phyloP scores from a whole-genome alignment of 2,888 invertebrate species.

The Diloba caeruleocephala region DNA sequence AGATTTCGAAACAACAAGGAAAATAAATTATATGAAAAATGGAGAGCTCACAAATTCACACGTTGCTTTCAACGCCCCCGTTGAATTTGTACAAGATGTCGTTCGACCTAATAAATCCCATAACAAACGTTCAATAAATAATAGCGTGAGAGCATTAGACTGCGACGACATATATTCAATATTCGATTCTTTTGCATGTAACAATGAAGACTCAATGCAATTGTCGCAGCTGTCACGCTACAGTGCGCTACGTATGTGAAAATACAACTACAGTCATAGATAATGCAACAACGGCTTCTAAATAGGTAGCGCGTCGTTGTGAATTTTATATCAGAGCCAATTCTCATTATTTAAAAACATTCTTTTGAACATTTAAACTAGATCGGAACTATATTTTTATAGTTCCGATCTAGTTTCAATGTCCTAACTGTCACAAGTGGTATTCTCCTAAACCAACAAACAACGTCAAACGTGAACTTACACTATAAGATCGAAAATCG shows the following conservation, averaged over 20 bases:
- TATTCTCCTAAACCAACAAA: too few species aligned
- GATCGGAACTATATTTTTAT: too few species aligned
- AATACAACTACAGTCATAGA: conserved; percentile 39
- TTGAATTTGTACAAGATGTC: conserved; percentile 52
- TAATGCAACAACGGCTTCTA: conserved; percentile 28
- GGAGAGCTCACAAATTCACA: conserved; percentile 34
- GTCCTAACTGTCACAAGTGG: too few species aligned
- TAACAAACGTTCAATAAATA: conserved; percentile 66
- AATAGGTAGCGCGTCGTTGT: too few species aligned
- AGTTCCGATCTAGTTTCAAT: too few species aligned
- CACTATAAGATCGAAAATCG: too few species aligned
- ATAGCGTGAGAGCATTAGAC: conserved; percentile 67
- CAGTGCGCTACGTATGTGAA: conserved; percentile 52
- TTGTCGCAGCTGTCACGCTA: conserved; percentile 64
- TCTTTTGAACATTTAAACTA: too few species aligned
- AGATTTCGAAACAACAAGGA: too few species aligned
- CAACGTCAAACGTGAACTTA: too few species aligned
- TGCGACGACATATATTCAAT: conserved; percentile 73
- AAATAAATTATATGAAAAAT: background rate
- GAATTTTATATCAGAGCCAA: too few species aligned
- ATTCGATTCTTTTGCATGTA: conserved; percentile 64
- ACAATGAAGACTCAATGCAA: conserved; percentile 64
- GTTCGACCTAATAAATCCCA: conserved; percentile 62
- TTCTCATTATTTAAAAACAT: too few species aligned
- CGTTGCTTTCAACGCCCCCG: conserved; percentile 49